Base-by-base conservation (phyloP, 2,797 vertebrate species). In the Selene dorsalis region DNA sequence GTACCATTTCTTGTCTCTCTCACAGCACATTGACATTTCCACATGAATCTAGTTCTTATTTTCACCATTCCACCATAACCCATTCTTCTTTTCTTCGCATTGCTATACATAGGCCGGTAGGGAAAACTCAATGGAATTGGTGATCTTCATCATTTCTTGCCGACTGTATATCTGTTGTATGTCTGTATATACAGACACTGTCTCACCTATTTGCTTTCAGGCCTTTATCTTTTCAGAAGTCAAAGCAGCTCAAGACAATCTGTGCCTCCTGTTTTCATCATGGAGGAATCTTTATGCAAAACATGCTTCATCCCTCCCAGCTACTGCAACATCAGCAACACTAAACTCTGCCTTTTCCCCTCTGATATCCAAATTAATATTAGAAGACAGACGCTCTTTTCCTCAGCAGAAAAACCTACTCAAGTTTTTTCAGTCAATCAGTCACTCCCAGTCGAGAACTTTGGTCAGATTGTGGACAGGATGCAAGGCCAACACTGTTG, bases 281-380 rank as follows among this genome's bases (percentile, higher is more conserved):
- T 9, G 22, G 22, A 16, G 52, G n/a, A 10, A 47, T 20, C 18
- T 13, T 41, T 41, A 41, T 41, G 39, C 39, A 41, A 41, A 41
- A 41, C 14, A 48, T 9, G 45, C 13, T 41, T 41, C 41, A 17
- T 45, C 17, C 17, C 8, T 14, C n/a, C 57, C 57, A 58, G 57
- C 32, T 10, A n/a, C 39, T 20, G 9, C 9, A 11, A 32, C 32
- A 39, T 41, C 39, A 10, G 18, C 45, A 11, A n/a, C 38, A 30
- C 43, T 13, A 61, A 56, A 57, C 2, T 47, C 28, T 0, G 8
- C 12, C 12, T n/a, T 60, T 20, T 26, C 47, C 9, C 26, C 30
- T 56, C 38, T 60, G 30, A 66, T 38, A 24, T 17, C 38, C 32
- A 30, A 38, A 63, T 47, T 35, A 45, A 62, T 32, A 69, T 39